phyloP scores from a whole-genome alignment of 2,888 invertebrate genomes.

The Lottia gigantea region DNA sequence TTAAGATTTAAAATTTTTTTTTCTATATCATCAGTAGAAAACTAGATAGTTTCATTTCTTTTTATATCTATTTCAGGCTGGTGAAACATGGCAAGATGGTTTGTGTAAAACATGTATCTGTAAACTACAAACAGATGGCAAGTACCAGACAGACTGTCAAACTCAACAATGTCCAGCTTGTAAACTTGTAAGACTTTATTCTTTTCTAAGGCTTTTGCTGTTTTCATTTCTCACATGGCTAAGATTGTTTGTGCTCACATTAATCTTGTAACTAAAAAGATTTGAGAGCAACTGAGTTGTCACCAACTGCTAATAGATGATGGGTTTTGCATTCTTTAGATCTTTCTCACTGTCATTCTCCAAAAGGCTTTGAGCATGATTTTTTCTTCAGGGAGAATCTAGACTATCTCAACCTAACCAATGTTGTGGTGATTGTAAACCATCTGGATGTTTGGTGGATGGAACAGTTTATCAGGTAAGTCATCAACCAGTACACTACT shows the following conservation, averaged over 20 bases:
- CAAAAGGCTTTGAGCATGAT: too few relatives aligned
- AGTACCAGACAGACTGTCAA: slow-evolving; percentile 43
- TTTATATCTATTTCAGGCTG: slow-evolving; percentile 32
- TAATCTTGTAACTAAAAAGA: too few relatives aligned
- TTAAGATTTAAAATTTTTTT: too few relatives aligned
- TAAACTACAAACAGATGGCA: slow-evolving; percentile 31
- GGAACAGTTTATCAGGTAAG: slow-evolving; percentile 49
- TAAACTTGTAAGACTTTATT: slow-evolving; percentile 34
- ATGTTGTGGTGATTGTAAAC: slow-evolving; percentile 51
- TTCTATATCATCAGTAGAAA: too few relatives aligned
- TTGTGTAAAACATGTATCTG: slow-evolving; percentile 49
- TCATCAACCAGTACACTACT: neutral
- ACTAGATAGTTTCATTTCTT: too few relatives aligned
- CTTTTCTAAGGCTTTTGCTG: neutral
- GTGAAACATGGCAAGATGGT: slow-evolving; percentile 52
- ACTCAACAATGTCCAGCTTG: slow-evolving; percentile 43
- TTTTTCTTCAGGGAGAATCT: slow-evolving; percentile 38
- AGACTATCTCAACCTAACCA: slow-evolving; percentile 30
- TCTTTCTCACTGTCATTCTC: too few relatives aligned
- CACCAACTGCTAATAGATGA: too few relatives aligned
- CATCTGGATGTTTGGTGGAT: slow-evolving; percentile 45
- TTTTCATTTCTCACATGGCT: neutral
- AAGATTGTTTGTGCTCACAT: neutral
- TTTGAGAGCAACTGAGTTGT: too few relatives aligned
- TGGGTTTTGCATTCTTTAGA: too few relatives aligned